Base-by-base conservation (phyloP, 1,140 invertebrate species). In the Cardiocondyla obscurior region DNA sequence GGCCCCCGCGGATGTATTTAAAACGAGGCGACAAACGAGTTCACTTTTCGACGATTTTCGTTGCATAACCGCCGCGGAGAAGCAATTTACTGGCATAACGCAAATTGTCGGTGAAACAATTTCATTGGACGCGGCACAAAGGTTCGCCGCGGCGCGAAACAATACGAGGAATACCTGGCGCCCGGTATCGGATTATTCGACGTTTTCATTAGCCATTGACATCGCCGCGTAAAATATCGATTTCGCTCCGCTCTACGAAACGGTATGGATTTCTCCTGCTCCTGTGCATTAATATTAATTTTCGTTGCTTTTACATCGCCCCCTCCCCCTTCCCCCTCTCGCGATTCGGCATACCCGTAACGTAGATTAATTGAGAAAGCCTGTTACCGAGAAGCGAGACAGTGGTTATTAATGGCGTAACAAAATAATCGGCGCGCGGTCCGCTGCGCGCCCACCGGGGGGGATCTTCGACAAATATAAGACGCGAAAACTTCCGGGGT, bases 301-400 rank as follows among this genome's bases (percentile, higher is more conserved):
- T 88, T 87, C 86, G 69, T n/a, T 53, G 85, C 86, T 88, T 88
- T 87, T 87, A 88, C 85, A 88, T 84, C n/a, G n/a, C n/a, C n/a
- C n/a, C n/a, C n/a, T n/a, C n/a, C n/a, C n/a, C n/a, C n/a, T n/a
- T n/a, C n/a, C 81, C 42, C 82, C 81, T 74, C 82, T 72, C 73
- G 73, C 85, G 85, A 87, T 87, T 84, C 81, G 82, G 77, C 70
- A 84, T 69, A 86, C 81, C 87, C 85, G 76, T 89, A 90, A 90
- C 89, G 84, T 84, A 90, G 86, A 90, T 90, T 90, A 88, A 90
- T 90, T 85, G 86, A 89, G 85, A 88, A 88, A 85, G 81, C 81
- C 84, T 85, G 82, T 85, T 87, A 89, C 82, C 76, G 65, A 84
- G 85, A 55, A 83, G 76, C 82, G 85, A 87, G 82, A 88, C 85